phyloP scores from a whole-genome alignment of 2,113 vertebrate species.

The Regulus satrapa region DNA sequence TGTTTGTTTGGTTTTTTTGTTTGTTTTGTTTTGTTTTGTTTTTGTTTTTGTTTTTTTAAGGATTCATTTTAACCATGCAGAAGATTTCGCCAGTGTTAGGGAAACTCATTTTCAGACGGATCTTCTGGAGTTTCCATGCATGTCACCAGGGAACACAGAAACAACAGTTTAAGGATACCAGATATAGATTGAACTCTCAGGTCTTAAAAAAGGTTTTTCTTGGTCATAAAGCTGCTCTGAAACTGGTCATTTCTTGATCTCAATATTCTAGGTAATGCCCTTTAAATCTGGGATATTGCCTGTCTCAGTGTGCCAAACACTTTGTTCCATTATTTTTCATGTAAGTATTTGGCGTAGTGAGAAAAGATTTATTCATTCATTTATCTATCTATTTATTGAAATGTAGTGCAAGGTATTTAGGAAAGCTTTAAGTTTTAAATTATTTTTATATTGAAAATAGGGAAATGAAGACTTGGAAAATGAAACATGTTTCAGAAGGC shows the following conservation, averaged over 20 bases:
- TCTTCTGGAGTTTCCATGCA: fast-evolving
- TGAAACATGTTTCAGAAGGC: neutral
- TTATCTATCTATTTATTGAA: neutral
- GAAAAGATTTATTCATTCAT: too few relatives aligned
- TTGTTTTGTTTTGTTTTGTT: neutral
- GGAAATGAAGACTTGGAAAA: neutral
- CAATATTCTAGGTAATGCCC: neutral
- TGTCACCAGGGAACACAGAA: neutral
- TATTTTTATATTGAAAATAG: neutral
- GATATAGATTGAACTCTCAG: neutral
- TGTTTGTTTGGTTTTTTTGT: neutral
- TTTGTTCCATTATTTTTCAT: neutral
- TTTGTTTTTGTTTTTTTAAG: neutral
- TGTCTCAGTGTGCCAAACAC: neutral
- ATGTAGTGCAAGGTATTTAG: neutral
- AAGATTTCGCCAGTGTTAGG: neutral
- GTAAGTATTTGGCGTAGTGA: neutral
- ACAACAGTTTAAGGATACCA: neutral
- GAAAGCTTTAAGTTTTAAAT: neutral
- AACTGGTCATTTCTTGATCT: neutral
- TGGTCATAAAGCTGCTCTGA: neutral
- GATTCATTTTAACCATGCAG: fast-evolving
- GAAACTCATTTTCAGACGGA: neutral
- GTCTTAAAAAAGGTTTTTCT: neutral
- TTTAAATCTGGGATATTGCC: neutral